phyloP scores from a whole-genome alignment of 1,140 invertebrate genomes.

The Lamellibrachia luymesi region DNA sequence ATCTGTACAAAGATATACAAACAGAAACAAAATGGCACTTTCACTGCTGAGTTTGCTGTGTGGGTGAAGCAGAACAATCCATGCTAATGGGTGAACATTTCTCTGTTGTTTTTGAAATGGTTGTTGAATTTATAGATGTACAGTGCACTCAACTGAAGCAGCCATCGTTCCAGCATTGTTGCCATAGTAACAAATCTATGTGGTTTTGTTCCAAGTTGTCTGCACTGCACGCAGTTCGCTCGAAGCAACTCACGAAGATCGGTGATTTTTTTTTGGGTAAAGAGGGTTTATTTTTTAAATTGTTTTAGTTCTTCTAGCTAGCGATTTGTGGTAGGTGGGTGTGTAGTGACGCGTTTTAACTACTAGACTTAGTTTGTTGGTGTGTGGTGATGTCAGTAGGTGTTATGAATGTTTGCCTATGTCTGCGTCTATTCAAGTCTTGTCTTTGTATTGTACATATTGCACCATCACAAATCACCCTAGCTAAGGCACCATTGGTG shows the following conservation, averaged over 20 bases:
- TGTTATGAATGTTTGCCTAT: background rate
- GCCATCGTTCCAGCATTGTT: background rate
- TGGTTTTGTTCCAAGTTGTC: background rate
- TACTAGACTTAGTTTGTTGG: constrained; percentile 1
- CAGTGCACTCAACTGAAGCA: background rate
- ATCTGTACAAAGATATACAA: background rate
- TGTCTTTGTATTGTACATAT: background rate
- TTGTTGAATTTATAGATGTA: background rate
- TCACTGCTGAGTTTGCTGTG: background rate
- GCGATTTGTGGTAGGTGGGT: background rate
- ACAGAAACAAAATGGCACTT: background rate
- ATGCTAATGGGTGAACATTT: background rate
- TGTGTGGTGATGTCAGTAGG: background rate
- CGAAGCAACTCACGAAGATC: background rate
- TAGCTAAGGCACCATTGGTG: background rate
- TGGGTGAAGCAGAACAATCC: background rate
- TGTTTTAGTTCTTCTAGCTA: constrained; percentile 5
- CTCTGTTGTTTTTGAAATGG: background rate
- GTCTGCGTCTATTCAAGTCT: background rate
- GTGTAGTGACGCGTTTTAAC: background rate
- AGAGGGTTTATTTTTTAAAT: constrained; percentile 1
- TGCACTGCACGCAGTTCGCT: background rate
- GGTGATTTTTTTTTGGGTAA: background rate
- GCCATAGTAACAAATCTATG: background rate
- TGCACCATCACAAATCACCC: background rate